Percentiles rank a stretch among this genome's conserved stretches.
Conservation (phyloP, 2,113 vertebrate genomes). For the Malurus melanocephalus region DNA sequence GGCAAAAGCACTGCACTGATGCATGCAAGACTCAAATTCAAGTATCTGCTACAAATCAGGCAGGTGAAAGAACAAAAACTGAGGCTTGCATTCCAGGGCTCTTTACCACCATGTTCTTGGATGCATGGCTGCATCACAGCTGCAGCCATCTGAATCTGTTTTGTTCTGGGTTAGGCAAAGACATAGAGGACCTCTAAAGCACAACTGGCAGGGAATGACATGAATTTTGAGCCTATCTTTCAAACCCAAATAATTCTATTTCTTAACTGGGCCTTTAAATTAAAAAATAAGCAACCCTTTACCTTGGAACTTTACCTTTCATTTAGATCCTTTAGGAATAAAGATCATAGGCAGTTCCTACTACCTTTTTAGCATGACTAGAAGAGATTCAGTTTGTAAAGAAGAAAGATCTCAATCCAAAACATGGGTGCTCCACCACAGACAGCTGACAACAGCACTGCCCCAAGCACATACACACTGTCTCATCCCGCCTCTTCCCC, state of each 20-base stretch:
- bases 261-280: not conserved
- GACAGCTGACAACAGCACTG: not conserved
- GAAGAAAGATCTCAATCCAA: not conserved
- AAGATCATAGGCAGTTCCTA: not conserved
- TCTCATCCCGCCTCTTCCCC: not conserved
- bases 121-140: not conserved
- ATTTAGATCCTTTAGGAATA: not conserved
- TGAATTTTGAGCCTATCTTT: not conserved
- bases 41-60: not conserved
- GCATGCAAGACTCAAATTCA: not conserved
- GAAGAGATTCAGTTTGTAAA: not conserved
- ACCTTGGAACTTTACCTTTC: not conserved
- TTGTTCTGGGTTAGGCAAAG: not conserved
- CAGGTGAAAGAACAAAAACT: not conserved
- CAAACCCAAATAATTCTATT: not conserved
- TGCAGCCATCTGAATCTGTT: not conserved
- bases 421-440: not conserved
- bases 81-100: not conserved
- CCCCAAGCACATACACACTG: not conserved
- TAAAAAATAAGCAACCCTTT: not conserved
- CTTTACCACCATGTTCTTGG: not conserved
- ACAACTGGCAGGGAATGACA: not conserved
- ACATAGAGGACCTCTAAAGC: not conserved
- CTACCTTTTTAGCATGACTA: not conserved
- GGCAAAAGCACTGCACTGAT: not conserved